Percentiles rank a stretch among this genome's conserved stretches.
phyloP scores from a whole-genome alignment of 2,888 invertebrate species.

The Agrypnus murinus region DNA sequence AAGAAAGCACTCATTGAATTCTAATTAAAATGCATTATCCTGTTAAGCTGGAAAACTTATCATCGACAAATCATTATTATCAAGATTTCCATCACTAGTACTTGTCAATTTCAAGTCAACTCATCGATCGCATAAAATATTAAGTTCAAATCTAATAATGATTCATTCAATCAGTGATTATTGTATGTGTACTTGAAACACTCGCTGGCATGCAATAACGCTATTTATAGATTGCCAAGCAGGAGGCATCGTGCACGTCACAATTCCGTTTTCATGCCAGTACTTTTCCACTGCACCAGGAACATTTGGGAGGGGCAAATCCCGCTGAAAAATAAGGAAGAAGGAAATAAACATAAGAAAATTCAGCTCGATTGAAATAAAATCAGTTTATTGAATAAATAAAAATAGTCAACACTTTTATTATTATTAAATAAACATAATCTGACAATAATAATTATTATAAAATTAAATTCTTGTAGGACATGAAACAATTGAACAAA shows the following conservation, averaged over 20 bases:
- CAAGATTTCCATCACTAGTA: too few relatives aligned
- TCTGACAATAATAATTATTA: not conserved
- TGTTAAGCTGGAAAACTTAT: too few relatives aligned
- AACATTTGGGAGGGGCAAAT: not conserved
- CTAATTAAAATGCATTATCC: too few relatives aligned
- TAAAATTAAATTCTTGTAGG: not conserved
- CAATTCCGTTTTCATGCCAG: conserved; percentile 12
- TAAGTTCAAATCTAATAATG: too few relatives aligned
- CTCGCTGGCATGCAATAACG: conserved; percentile 5
- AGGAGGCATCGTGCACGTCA: conserved; percentile 22
- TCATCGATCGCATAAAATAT: too few relatives aligned
- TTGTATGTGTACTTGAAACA: not conserved
- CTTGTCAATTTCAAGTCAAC: too few relatives aligned
- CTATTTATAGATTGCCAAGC: conserved; percentile 17
- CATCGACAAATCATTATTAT: too few relatives aligned
- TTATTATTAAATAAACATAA: conserved; percentile 10
- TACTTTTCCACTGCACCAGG: conserved; percentile 31
- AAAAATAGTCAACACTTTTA: conserved; percentile 21
- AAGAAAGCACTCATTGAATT: too few relatives aligned
- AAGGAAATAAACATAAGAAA: too few relatives aligned
- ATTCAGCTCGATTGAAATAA: not conserved
- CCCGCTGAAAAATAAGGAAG: not conserved
- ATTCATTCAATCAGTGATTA: too few relatives aligned
- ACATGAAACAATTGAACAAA: too few relatives aligned
- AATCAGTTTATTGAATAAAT: conserved; percentile 14